A percentile compares a stretch with the other conserved stretches of the same genome.
phyloP scores from a whole-genome alignment of 2,113 vertebrate genomes.

The Patagioenas fasciata region DNA sequence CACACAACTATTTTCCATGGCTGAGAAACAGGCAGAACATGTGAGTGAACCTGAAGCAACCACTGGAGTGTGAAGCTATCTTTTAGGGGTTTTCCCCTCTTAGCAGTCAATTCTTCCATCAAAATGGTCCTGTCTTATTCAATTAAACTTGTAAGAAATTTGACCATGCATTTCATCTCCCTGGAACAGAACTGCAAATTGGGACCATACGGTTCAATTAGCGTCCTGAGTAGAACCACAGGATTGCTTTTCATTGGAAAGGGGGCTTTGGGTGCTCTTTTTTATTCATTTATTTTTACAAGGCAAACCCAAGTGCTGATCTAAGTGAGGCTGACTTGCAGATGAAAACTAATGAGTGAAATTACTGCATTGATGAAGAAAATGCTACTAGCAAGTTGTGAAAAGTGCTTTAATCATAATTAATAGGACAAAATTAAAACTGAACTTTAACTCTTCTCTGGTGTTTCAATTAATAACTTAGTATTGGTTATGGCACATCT shows the following conservation, averaged over 20 bases:
- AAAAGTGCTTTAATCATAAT: constrained; percentile 13
- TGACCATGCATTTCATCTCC: constrained; percentile 42
- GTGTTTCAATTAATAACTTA: constrained; percentile 3
- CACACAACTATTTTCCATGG: background rate
- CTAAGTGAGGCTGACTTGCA: background rate
- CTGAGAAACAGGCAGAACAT: background rate
- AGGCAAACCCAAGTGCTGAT: background rate
- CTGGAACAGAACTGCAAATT: constrained; percentile 29
- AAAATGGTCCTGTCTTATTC: constrained; percentile 41
- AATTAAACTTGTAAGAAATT: constrained; percentile 57
- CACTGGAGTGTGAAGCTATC: background rate
- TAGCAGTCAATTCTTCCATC: constrained; percentile 53
- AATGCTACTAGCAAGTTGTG: background rate
- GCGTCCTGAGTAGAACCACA: background rate
- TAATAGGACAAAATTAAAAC: background rate
- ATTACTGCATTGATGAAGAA: background rate
- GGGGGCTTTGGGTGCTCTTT: background rate
- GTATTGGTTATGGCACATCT: background rate
- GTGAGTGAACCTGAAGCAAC: background rate
- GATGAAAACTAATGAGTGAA: background rate
- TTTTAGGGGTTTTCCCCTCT: background rate
- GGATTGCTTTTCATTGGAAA: background rate
- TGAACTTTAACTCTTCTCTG: background rate
- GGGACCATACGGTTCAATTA: constrained; percentile 25
- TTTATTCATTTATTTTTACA: background rate